Percentiles rank a stretch among this genome's conserved stretches.
phyloP scores from a whole-genome alignment of 2,888 invertebrate genomes.

The Cataglyphis albicans region DNA sequence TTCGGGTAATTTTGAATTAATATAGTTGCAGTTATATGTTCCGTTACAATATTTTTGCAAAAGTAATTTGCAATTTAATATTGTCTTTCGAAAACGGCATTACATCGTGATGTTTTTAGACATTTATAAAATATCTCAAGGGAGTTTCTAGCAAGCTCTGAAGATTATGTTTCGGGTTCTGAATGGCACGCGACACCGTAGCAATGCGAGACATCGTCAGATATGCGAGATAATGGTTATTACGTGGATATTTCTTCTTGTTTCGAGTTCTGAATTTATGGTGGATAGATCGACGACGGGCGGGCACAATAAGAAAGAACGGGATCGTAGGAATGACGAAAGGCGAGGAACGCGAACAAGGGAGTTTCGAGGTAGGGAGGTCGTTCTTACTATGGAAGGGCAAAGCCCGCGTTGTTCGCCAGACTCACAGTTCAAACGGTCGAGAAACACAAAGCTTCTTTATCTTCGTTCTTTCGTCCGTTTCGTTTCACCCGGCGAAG shows the following conservation, averaged over 20 bases:
- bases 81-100: background rate
- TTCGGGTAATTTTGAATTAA: background rate
- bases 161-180: conserved; percentile 1
- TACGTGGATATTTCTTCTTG: conserved; percentile 57
- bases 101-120: background rate
- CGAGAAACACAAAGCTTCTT: conserved; percentile 78
- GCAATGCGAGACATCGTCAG: conserved; percentile 61
- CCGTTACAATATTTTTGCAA: background rate
- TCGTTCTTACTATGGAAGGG: conserved; percentile 62
- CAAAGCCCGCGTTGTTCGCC: conserved; percentile 68
- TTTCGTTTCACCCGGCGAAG: conserved; percentile 66
- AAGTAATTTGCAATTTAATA: background rate
- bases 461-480: conserved; percentile 65
- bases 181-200: conserved; percentile 35
- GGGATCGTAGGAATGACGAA: conserved; percentile 28
- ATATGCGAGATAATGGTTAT: conserved; percentile 56
- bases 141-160: background rate
- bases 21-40: background rate
- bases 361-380: conserved; percentile 48
- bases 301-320: conserved; percentile 60
- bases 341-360: conserved; percentile 34
- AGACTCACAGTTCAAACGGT: conserved; percentile 71
- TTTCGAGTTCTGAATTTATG: conserved; percentile 28
- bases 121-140: background rate
- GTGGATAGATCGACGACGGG: conserved; percentile 40